Percentiles rank a stretch among this genome's conserved stretches.
Evolutionary conservation across 2,888 invertebrate genomes (phyloP).

Genomic region (Campopleginae sp.): DNA sequence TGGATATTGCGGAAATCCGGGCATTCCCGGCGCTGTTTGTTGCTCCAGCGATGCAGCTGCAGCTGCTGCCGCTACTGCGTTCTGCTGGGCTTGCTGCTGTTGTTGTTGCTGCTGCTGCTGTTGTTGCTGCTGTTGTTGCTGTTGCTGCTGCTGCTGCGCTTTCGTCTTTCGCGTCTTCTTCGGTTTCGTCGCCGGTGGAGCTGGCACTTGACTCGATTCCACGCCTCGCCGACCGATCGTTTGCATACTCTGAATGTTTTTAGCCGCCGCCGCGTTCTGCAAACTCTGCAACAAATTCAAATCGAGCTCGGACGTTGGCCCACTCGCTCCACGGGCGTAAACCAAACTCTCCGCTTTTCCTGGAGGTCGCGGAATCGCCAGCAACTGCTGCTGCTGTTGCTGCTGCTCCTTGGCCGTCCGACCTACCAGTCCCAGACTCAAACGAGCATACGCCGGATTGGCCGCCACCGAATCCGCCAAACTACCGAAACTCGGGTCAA

Average conservation of each 20-base stretch:
- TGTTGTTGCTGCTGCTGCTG: slow-evolving; percentile 79
- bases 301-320: slow-evolving; percentile 78
- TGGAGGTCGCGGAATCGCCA: slow-evolving; percentile 81
- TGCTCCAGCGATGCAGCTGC: slow-evolving; percentile 67
- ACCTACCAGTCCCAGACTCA: slow-evolving; percentile 80
- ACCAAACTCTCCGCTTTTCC: slow-evolving; percentile 81
- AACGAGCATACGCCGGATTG: slow-evolving; percentile 79
- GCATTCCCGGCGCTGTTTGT: slow-evolving; percentile 72
- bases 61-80: slow-evolving; percentile 63
- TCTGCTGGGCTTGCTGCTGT: slow-evolving; percentile 72
- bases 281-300: slow-evolving; percentile 80
- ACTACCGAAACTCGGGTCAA: slow-evolving; percentile 78
- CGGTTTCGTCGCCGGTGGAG: slow-evolving; percentile 70
- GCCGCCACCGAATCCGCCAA: slow-evolving; percentile 78
- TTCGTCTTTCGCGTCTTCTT: slow-evolving; percentile 76
- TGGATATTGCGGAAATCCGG: slow-evolving; percentile 79
- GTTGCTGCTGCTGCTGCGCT: slow-evolving; percentile 70
- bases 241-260: slow-evolving; percentile 76
- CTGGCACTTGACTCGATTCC: slow-evolving; percentile 72
- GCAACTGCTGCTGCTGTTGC: slow-evolving; percentile 78
- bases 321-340: slow-evolving; percentile 75
- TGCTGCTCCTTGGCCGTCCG: slow-evolving; percentile 80
- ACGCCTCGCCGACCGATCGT: slow-evolving; percentile 82
- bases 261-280: slow-evolving; percentile 76
- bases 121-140: slow-evolving; percentile 73